Percentiles rank a stretch among this genome's conserved stretches.
Conservation (phyloP, 1,140 invertebrate species). For the Mercenaria mercenaria region DNA sequence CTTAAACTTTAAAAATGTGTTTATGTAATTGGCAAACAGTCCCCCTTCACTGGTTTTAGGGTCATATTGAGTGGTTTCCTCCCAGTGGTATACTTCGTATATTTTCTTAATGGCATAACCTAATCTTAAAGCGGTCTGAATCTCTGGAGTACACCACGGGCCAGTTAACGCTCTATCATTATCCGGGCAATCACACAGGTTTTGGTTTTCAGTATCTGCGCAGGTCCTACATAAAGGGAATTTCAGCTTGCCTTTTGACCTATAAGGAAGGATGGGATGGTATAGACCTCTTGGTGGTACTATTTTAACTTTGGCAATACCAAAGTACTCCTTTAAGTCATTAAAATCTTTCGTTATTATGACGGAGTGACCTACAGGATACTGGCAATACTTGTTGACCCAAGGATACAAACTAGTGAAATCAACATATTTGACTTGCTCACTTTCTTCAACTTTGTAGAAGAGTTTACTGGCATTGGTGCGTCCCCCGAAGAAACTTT, state of each 20-base stretch:
- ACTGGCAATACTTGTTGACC: constrained; percentile 47
- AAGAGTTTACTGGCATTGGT: constrained; percentile 47
- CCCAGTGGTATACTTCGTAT: constrained; percentile 49
- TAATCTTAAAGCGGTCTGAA: constrained; percentile 80
- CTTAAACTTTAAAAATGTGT: constrained; percentile 76
- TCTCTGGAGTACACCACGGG: constrained; percentile 67
- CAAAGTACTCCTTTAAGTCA: background rate
- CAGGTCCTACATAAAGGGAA: constrained; percentile 57
- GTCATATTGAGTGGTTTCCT: background rate
- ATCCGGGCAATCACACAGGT: constrained; percentile 46
- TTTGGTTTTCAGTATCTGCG: constrained; percentile 46
- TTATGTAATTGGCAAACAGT: constrained; percentile 71
- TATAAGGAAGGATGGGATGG: constrained; percentile 55
- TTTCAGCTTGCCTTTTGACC: background rate
- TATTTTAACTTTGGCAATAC: constrained; percentile 38
- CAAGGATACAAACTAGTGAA: constrained; percentile 10
- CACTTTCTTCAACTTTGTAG: background rate
- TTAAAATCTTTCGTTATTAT: constrained; percentile 51
- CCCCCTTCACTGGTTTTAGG: constrained; percentile 6
- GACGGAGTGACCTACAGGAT: constrained; percentile 48
- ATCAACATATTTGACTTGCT: constrained; percentile 47
- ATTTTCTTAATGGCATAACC: constrained; percentile 83
- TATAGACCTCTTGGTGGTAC: constrained; percentile 44
- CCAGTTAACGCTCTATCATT: constrained; percentile 80
- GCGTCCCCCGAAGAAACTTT: constrained; percentile 33